These are phyloP conservation scores for Bellardia bayeri DNA, from an alignment of 2,888 invertebrate species.

Conservation along the genomic window DNA sequence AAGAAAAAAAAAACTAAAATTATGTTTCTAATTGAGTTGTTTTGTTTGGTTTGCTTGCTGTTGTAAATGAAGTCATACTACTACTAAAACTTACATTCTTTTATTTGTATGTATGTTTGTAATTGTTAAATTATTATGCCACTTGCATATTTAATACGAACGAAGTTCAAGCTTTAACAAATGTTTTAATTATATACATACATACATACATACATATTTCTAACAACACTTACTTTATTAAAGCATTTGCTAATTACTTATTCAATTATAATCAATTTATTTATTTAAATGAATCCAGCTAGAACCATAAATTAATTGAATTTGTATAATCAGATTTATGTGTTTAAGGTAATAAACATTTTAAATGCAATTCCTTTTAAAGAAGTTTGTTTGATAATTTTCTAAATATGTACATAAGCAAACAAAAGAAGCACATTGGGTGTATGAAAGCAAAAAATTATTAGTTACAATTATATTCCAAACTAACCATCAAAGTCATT, in stretches of 20 bases:
- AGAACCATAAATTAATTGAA: too few species aligned
- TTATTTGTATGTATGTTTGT: neutral
- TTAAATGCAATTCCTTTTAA: too few species aligned
- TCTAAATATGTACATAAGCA: too few species aligned
- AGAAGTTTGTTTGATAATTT: too few species aligned
- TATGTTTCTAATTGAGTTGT: slow-evolving; percentile 58
- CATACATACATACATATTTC: neutral
- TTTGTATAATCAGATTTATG: too few species aligned
- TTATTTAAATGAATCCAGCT: too few species aligned
- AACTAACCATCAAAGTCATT: too few species aligned
- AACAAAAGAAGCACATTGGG: too few species aligned
- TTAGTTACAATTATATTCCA: too few species aligned
- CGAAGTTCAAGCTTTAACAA: slow-evolving; percentile 8
- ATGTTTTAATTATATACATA: slow-evolving; percentile 3
- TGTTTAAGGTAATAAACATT: too few species aligned
- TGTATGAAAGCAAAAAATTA: too few species aligned
- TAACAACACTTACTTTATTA: neutral
- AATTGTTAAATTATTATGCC: neutral
- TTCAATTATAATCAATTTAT: slow-evolving; percentile 20
- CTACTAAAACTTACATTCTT: neutral
- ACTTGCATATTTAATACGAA: slow-evolving; percentile 9
- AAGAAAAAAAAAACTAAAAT: neutral
- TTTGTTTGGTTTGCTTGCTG: neutral
- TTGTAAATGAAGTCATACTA: slow-evolving; percentile 1
- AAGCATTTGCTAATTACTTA: slow-evolving; percentile 18